Evolutionary conservation across 1,140 invertebrate genomes (phyloP).

Genomic region (Drosophila lacertosa): DNA sequence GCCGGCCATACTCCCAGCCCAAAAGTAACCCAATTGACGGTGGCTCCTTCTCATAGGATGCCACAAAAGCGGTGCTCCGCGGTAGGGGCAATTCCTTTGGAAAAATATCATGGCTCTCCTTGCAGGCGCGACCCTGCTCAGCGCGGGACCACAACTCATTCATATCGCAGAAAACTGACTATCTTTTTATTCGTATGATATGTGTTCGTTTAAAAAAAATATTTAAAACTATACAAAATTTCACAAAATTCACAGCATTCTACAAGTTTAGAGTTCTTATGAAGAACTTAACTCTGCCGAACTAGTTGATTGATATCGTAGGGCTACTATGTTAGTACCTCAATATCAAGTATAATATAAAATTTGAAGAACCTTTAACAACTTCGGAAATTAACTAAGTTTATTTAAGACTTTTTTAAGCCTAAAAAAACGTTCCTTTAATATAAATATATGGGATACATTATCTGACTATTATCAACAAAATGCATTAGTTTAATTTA

Average conservation of each 20-base stretch:
- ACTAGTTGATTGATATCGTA: too few relatives aligned
- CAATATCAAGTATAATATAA: too few relatives aligned
- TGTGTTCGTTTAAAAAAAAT: constrained; percentile 18
- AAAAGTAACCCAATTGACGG: constrained; percentile 31
- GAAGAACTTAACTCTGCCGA: too few relatives aligned
- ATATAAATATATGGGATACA: too few relatives aligned
- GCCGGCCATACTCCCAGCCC: constrained; percentile 42
- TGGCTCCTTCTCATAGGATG: constrained; percentile 9
- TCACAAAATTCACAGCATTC: not conserved
- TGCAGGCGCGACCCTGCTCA: constrained; percentile 4
- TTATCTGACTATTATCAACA: too few relatives aligned
- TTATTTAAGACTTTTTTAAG: too few relatives aligned
- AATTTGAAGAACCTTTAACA: too few relatives aligned
- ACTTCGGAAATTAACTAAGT: too few relatives aligned
- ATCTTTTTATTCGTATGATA: not conserved
- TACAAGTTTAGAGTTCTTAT: not conserved
- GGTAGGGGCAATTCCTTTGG: constrained; percentile 10
- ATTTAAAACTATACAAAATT: constrained; percentile 9
- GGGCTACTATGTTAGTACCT: too few relatives aligned
- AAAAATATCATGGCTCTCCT: constrained; percentile 34
- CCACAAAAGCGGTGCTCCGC: not conserved
- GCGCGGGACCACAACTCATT: constrained; percentile 17
- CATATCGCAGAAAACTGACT: constrained; percentile 1
- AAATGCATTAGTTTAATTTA: too few relatives aligned
- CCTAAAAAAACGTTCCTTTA: too few relatives aligned